These are phyloP conservation scores for Gallinago paraguaiae DNA, from an alignment of 2,113 vertebrate genomes.

Conservation along the genomic window DNA sequence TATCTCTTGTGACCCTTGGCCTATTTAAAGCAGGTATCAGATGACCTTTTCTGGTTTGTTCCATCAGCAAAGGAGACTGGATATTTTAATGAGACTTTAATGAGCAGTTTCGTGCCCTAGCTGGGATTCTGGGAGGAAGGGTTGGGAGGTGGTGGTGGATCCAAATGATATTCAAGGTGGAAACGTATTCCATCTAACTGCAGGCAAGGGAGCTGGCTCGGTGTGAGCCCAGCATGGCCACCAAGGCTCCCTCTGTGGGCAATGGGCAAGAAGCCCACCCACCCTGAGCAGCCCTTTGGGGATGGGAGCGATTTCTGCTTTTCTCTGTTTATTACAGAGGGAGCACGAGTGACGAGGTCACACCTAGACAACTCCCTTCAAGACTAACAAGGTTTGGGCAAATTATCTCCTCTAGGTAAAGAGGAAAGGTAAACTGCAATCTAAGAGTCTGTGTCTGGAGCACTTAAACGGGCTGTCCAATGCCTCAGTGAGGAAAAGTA, in stretches of 20 bases:
- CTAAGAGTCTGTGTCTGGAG: background rate
- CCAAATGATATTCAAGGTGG: background rate
- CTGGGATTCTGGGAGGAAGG: background rate
- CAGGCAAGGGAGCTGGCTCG: background rate
- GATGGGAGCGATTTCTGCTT: background rate
- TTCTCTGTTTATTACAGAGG: background rate
- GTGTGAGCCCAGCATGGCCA: background rate
- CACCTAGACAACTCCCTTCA: background rate
- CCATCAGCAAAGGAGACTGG: background rate
- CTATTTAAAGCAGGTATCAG: background rate
- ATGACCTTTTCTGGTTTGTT: background rate
- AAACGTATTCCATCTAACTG: background rate
- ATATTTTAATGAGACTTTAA: constrained; percentile 13
- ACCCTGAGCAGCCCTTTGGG: fast-evolving
- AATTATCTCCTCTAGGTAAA: background rate
- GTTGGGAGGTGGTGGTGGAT: background rate
- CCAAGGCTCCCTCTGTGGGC: background rate
- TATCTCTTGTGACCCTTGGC: constrained; percentile 1
- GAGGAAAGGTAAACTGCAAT: background rate
- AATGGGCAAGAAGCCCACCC: background rate
- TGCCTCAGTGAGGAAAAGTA: background rate
- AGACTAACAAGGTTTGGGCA: background rate
- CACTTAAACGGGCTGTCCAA: background rate
- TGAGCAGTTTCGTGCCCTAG: background rate
- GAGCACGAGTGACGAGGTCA: background rate